Conservation (phyloP, 2,797 vertebrate species). For the Phrynocephalus vlangalii region DNA sequence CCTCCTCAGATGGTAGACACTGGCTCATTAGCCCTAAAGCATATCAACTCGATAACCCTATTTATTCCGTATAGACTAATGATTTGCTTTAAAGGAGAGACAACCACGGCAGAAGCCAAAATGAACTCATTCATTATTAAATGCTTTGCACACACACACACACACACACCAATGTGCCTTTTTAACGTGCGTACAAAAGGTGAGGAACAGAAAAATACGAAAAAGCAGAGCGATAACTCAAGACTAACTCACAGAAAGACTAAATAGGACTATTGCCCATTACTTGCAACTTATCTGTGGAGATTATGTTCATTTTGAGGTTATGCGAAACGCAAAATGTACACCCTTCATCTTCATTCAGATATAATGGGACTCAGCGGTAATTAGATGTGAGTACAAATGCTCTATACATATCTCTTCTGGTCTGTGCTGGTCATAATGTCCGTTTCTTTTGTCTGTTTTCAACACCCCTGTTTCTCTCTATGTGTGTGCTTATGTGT, state of each 20-base stretch:
- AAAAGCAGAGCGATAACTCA: slow-evolving; percentile 46
- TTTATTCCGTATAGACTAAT: slow-evolving; percentile 77
- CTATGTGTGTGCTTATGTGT: neutral
- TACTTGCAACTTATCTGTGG: neutral
- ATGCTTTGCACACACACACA: slow-evolving; percentile 49
- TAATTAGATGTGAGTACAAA: neutral
- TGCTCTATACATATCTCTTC: neutral
- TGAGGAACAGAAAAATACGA: slow-evolving; percentile 34
- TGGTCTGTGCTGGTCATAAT: neutral
- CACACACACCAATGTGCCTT: neutral
- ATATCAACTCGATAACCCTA: slow-evolving; percentile 73
- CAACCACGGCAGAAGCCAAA: slow-evolving; percentile 53
- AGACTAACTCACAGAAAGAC: slow-evolving; percentile 47
- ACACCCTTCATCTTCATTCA: slow-evolving; percentile 45
- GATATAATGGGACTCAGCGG: neutral
- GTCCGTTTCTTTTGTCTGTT: neutral
- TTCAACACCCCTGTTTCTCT: neutral
- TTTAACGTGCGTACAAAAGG: slow-evolving; percentile 16
- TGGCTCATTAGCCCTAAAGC: slow-evolving; percentile 80
- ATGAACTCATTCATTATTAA: slow-evolving; percentile 61
- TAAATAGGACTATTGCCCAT: slow-evolving; percentile 18
- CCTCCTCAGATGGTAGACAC: slow-evolving; percentile 74
- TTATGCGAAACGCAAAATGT: slow-evolving; percentile 27
- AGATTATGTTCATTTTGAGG: neutral
- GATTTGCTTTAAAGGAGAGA: slow-evolving; percentile 68